A percentile compares a stretch with the other conserved stretches of the same genome.
Conservation (phyloP, 1,140 invertebrate genomes). For the Cepaea nemoralis region DNA sequence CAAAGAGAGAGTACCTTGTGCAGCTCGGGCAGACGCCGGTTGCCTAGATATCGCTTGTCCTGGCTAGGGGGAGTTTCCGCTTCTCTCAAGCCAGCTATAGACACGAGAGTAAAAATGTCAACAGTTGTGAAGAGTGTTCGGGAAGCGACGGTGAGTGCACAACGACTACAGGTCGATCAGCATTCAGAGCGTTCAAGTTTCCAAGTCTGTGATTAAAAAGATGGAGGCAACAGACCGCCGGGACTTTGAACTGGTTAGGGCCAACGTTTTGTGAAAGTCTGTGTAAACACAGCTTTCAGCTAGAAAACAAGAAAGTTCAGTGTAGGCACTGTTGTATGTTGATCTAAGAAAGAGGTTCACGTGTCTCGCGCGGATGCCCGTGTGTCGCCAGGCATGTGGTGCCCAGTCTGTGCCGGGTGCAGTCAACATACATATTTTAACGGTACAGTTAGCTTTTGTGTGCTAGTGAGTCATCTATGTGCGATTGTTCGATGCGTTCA, state of each 20-base stretch:
- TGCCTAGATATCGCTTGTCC: neutral
- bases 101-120: neutral
- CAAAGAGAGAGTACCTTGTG: neutral
- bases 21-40: neutral
- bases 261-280: neutral
- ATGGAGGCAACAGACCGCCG: neutral
- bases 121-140: neutral
- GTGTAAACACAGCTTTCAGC: no score
- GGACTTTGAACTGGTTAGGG: neutral
- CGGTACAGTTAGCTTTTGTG: no score
- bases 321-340: no score
- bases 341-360: no score
- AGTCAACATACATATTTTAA: no score
- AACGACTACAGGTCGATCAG: neutral
- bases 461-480: no score
- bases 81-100: neutral
- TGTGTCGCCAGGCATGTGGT: no score
- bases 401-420: no score
- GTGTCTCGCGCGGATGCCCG: no score
- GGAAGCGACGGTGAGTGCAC: neutral
- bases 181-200: neutral
- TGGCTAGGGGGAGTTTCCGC: neutral
- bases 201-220: neutral
- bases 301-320: no score
- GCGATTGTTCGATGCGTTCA: no score